These are phyloP conservation scores for Trachurus trachurus DNA, from an alignment of 2,797 vertebrate genomes.

Conservation along the genomic window DNA sequence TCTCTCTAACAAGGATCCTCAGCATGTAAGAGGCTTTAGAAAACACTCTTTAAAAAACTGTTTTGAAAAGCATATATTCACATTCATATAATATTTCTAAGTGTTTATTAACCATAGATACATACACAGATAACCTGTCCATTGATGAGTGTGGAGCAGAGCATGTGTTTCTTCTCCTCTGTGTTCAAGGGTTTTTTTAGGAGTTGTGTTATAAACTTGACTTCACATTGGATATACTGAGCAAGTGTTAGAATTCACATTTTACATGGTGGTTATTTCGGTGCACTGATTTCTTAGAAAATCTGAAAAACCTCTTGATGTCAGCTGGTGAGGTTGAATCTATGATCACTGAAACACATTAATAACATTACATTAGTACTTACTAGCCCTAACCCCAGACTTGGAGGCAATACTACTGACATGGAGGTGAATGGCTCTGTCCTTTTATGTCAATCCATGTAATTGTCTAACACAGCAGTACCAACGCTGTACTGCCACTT, in stretches of 20 bases:
- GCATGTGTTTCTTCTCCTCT: neutral
- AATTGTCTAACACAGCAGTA: conserved; percentile 24
- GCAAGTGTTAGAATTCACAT: neutral
- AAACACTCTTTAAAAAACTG: neutral
- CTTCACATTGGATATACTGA: neutral
- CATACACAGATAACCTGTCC: neutral
- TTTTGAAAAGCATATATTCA: neutral
- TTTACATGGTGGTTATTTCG: neutral
- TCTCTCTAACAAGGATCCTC: neutral
- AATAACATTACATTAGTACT: too few relatives aligned
- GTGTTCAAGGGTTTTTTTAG: neutral
- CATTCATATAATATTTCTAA: neutral
- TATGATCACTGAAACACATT: neutral
- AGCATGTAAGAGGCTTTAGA: neutral
- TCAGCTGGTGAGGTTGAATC: neutral
- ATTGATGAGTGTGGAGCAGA: conserved; percentile 6
- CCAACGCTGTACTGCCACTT: conserved; percentile 15
- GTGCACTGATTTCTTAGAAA: neutral
- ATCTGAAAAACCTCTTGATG: neutral
- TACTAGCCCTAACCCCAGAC: too few relatives aligned
- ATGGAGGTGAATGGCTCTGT: conserved; percentile 2
- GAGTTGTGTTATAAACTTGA: neutral
- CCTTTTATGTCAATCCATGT: conserved; percentile 25
- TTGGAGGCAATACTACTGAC: neutral
- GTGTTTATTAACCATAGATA: neutral